These are phyloP conservation scores for Poecilia gillii DNA, from an alignment of 2,797 vertebrate genomes.

Conservation along the genomic window DNA sequence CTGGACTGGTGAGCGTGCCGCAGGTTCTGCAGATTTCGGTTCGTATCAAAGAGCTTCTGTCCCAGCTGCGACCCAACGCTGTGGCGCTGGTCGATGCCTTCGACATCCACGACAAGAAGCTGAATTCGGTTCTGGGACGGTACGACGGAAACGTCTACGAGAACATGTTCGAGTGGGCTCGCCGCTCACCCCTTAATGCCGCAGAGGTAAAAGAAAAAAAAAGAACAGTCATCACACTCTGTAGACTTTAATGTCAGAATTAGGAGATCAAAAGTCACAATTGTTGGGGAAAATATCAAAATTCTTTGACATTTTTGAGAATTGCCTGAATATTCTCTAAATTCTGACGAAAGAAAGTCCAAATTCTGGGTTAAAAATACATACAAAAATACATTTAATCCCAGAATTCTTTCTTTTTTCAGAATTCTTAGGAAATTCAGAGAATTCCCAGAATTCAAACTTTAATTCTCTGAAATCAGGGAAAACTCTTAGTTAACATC, in stretches of 20 bases:
- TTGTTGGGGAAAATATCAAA: too few relatives aligned
- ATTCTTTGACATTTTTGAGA: too few relatives aligned
- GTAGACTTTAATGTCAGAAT: background rate
- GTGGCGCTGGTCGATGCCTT: constrained; percentile 94
- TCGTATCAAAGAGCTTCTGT: constrained; percentile 89
- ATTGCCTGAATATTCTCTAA: too few relatives aligned
- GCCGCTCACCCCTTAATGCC: constrained; percentile 90
- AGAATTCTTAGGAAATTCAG: too few relatives aligned
- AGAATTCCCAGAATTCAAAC: too few relatives aligned
- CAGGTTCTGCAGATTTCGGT: constrained; percentile 86
- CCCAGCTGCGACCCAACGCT: constrained; percentile 86
- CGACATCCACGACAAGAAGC: constrained; percentile 84
- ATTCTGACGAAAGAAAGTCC: too few relatives aligned
- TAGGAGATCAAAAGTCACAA: too few relatives aligned
- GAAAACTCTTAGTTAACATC: too few relatives aligned
- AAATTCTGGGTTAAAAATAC: too few relatives aligned
- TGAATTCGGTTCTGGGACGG: constrained; percentile 92
- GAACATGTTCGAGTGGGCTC: constrained; percentile 96
- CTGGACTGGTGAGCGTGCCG: constrained; percentile 83
- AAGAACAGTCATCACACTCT: background rate
- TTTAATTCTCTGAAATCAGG: too few relatives aligned
- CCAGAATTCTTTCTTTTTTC: too few relatives aligned
- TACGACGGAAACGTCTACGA: constrained; percentile 97
- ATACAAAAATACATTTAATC: too few relatives aligned
- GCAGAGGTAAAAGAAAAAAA: constrained; percentile 82